Percentiles rank a stretch among this genome's conserved stretches.
phyloP scores from a whole-genome alignment of 2,888 invertebrate genomes.

The Cactoblastis cactorum region DNA sequence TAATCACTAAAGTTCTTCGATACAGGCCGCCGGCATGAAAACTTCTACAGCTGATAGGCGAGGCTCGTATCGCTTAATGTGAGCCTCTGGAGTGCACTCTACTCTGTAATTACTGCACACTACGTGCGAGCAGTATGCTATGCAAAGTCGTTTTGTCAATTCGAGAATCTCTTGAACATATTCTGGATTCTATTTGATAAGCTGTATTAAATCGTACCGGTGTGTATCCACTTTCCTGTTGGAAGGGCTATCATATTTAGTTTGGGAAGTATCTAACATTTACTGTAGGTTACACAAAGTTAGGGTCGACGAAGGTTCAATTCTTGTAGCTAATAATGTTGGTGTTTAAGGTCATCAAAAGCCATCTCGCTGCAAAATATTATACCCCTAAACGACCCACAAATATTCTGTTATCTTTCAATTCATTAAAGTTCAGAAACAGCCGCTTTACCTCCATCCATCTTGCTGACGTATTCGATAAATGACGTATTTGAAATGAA shows the following conservation, averaged over 20 bases:
- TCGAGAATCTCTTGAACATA: slow-evolving; percentile 1
- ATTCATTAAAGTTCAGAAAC: slow-evolving; percentile 2
- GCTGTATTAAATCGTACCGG: background rate
- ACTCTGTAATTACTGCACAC: slow-evolving; percentile 39
- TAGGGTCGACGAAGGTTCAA: no score
- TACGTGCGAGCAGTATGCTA: slow-evolving; percentile 24
- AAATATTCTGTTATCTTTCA: background rate
- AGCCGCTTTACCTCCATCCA: slow-evolving; percentile 16
- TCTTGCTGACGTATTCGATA: slow-evolving; percentile 16
- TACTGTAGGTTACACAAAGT: background rate
- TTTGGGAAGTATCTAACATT: background rate
- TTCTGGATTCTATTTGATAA: slow-evolving; percentile 3
- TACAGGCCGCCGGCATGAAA: slow-evolving; percentile 55
- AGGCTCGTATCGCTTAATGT: slow-evolving; percentile 55
- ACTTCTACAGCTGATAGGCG: slow-evolving; percentile 55
- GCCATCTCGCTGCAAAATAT: background rate
- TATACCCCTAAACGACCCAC: background rate
- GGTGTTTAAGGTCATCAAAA: background rate
- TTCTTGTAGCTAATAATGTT: no score
- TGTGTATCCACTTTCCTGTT: background rate
- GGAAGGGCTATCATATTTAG: background rate
- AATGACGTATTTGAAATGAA: slow-evolving; percentile 23
- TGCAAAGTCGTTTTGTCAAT: slow-evolving; percentile 1
- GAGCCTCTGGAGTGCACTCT: slow-evolving; percentile 40
- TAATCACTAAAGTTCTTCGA: slow-evolving; percentile 64